These are phyloP conservation scores for Alexandromys fortis DNA, from an alignment of 2,113 vertebrate species.

Conservation along the genomic window DNA sequence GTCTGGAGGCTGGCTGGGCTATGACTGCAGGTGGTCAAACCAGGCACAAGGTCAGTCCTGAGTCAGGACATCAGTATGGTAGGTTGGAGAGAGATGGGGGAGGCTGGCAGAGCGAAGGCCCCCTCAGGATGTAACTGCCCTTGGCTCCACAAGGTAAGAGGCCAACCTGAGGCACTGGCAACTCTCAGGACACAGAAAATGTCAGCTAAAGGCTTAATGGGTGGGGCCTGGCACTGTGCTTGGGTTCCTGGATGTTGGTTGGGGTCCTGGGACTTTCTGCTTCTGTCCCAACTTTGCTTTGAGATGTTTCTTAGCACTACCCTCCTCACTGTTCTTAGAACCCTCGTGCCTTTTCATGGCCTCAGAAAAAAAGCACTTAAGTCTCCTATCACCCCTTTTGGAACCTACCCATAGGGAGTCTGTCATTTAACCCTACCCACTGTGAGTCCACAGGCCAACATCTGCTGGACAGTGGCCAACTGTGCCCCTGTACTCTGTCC, in stretches of 20 bases:
- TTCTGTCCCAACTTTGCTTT: background rate
- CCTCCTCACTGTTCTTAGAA: background rate
- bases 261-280: background rate
- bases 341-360: background rate
- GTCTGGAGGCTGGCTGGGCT: background rate
- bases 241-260: background rate
- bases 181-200: background rate
- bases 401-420: background rate
- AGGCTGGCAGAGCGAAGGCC: background rate
- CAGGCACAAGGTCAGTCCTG: background rate
- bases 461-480: background rate
- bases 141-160: background rate
- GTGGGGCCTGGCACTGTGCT: accelerated
- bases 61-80: background rate
- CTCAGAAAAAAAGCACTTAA: background rate
- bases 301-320: background rate
- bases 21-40: background rate
- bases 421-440: background rate
- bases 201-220: accelerated
- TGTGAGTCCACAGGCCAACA: background rate
- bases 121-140: too few relatives aligned
- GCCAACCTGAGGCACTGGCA: accelerated
- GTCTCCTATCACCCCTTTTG: background rate
- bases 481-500: background rate
- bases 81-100: background rate